Percentiles rank a stretch among this genome's conserved stretches.
phyloP scores from a whole-genome alignment of 2,888 invertebrate species.

The Stramonita haemastoma region DNA sequence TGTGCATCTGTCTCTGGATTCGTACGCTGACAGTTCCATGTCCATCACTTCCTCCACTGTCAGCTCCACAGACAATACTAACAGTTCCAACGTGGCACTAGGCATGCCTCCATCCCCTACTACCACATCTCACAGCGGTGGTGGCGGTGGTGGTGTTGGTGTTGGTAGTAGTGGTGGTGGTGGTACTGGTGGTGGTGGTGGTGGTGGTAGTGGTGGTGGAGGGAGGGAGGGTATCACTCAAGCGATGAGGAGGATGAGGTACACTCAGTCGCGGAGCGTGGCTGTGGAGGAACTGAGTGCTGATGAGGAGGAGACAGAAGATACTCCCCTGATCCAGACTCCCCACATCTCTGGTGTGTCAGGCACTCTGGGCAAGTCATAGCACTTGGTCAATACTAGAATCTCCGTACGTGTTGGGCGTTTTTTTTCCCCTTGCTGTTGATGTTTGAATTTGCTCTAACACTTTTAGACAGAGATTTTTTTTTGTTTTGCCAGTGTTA shows the following conservation, averaged over 20 bases:
- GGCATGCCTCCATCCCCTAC: not conserved
- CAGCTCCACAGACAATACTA: constrained; percentile 25
- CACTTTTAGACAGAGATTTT: not conserved
- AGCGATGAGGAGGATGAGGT: constrained; percentile 12
- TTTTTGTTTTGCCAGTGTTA: not conserved
- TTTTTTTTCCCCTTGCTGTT: not conserved
- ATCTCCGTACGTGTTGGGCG: too few species aligned
- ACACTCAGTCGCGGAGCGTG: constrained; percentile 21
- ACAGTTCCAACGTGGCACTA: constrained; percentile 11
- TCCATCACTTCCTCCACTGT: constrained; percentile 3
- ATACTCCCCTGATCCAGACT: constrained; percentile 35
- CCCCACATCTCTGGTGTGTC: not conserved
- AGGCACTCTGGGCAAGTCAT: not conserved
- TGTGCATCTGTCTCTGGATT: constrained; percentile 33
- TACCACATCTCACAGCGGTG: not conserved
- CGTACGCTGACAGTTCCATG: constrained; percentile 20
- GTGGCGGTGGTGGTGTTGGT: not conserved
- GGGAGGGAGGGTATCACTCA: not conserved
- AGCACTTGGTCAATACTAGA: not conserved
- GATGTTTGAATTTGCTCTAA: not conserved
- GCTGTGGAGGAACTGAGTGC: constrained; percentile 36
- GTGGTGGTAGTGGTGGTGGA: not conserved
- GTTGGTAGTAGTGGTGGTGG: not conserved
- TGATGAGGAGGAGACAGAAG: constrained; percentile 36
- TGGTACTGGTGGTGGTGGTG: not conserved